Evolutionary conservation across 2,888 invertebrate species (phyloP), one percentile per base, ranked within the genome.

Genomic region (Eretmocerus hayati): DNA sequence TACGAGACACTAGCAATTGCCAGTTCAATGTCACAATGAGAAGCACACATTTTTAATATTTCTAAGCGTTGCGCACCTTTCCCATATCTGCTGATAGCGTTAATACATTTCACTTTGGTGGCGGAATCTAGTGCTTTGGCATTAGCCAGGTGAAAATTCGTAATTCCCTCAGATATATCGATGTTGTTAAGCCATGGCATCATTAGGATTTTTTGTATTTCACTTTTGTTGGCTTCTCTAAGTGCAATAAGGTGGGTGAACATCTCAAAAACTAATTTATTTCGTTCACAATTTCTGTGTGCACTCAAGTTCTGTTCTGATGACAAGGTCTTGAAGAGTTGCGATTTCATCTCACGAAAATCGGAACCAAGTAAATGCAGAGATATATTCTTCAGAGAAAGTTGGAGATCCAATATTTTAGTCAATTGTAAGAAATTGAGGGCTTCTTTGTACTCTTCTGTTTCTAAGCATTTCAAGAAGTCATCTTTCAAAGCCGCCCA

Each of bases 181-280:
- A 32, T 43, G 16, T 33, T 51, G 20, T 56, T 55, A 5, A 53
- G 46, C 64, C 63, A 67, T n/a, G 65, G 61, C 13, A 65, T 39
- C 3, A 58, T 52, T 23, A 70, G 43, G 48, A 71, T 56, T 21
- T 56, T 56, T 37, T 67, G 59, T 39, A 71, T 56, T 30, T 63
- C 54, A 16, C 32, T 37, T 46, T 54, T 59, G 42, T 62, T 47
- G 1, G 60, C 50, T 55, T 65, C 66, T n/a, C 55, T 41, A 22
- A 64, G 61, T 35, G 60, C 57, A 50, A 66, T 56, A 30, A 71
- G 45, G 47, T 61, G 56, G 35, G 59, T 48, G n/a, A 67, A 54
- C 52, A 56, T 62, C 45, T 63, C 59, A 39, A 65, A 68, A 26
- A 64, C 58, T 40, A 58, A 31, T 45, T 52, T 48, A 37, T 53